Percentiles rank a stretch among this genome's conserved stretches.
phyloP scores from a whole-genome alignment of 2,797 vertebrate species.

The Meda fulgida region DNA sequence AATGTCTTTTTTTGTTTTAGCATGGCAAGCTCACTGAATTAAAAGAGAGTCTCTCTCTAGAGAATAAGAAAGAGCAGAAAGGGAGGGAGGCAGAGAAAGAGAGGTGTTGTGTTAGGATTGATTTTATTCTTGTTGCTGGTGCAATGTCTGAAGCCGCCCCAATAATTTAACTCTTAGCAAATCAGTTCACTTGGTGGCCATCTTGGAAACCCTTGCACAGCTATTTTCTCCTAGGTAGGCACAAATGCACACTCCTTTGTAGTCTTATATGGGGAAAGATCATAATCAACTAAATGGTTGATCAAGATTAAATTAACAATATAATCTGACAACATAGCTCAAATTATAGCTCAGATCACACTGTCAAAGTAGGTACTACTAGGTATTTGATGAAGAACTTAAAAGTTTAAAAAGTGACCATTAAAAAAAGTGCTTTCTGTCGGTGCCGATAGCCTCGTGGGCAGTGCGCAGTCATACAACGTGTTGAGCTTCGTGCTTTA shows the following conservation, averaged over 20 bases:
- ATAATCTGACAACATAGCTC: background rate
- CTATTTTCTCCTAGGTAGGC: background rate
- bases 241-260: background rate
- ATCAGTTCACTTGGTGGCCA: constrained; percentile 45
- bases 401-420: too few species aligned
- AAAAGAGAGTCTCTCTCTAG: constrained; percentile 65
- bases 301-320: background rate
- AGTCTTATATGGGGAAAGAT: background rate
- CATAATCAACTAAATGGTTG: background rate
- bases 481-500: too few species aligned
- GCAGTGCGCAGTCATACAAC: too few species aligned
- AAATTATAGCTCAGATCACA: background rate
- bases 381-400: background rate
- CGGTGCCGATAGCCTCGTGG: too few species aligned
- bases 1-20: constrained; percentile 52
- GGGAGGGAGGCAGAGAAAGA: constrained; percentile 33
- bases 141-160: constrained; percentile 43
- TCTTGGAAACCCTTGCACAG: constrained; percentile 45
- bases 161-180: constrained; percentile 5
- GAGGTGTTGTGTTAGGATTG: constrained; percentile 49
- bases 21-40: constrained; percentile 46
- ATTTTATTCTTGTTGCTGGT: constrained; percentile 41
- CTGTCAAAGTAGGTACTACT: too few species aligned
- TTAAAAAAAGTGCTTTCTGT: background rate
- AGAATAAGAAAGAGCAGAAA: constrained; percentile 61